These are phyloP conservation scores for Mormyrus proboscirostris DNA, from an alignment of 2,797 vertebrate species.

Conservation along the genomic window DNA sequence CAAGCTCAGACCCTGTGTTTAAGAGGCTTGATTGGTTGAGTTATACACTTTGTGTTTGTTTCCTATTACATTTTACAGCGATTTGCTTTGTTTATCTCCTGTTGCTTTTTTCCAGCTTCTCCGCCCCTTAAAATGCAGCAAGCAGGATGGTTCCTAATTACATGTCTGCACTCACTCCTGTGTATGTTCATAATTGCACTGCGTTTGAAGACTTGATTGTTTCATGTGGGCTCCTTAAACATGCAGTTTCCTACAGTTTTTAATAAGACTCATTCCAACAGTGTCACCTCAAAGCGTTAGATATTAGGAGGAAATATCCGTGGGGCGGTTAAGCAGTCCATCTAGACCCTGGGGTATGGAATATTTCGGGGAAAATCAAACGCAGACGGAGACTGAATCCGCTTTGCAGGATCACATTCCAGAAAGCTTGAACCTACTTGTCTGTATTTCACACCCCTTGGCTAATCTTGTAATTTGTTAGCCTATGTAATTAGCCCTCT, in stretches of 20 bases:
- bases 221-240: neutral
- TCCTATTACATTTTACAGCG: neutral
- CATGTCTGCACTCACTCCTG: neutral
- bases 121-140: constrained; percentile 2
- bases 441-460: neutral
- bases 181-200: constrained; percentile 1
- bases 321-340: neutral
- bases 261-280: neutral
- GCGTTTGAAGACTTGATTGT: neutral
- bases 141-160: neutral
- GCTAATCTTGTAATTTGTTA: constrained; percentile 9
- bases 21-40: constrained; percentile 34
- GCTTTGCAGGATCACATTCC: neutral
- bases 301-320: neutral
- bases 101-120: neutral
- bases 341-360: neutral
- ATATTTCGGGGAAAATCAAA: neutral
- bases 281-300: neutral
- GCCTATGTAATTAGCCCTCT: constrained; percentile 4
- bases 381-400: neutral
- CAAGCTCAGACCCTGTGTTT: constrained; percentile 20
- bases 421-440: neutral
- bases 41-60: neutral
- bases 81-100: constrained; percentile 24
- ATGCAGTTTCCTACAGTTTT: neutral